phyloP scores from a whole-genome alignment of 2,113 vertebrate species.

The Ochotona curzoniae region DNA sequence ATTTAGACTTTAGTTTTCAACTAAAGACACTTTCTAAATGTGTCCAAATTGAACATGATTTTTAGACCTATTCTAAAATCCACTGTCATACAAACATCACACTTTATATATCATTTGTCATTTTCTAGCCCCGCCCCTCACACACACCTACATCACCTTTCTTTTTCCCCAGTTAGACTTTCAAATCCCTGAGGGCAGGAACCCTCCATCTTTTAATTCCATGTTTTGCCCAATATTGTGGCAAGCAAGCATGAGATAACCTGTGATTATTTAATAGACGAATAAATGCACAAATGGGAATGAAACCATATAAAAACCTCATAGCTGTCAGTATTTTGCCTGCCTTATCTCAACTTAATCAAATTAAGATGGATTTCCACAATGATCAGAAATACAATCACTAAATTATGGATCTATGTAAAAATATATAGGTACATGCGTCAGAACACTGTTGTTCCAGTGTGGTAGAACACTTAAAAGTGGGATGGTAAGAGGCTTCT shows the following conservation, averaged over 20 bases:
- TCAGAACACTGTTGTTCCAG: neutral
- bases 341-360: slow-evolving; percentile 30
- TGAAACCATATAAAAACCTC: neutral
- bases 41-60: slow-evolving; percentile 46
- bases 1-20: slow-evolving; percentile 65
- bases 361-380: slow-evolving; percentile 42
- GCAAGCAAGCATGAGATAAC: slow-evolving; percentile 16
- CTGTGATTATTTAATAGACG: slow-evolving; percentile 30
- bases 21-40: slow-evolving; percentile 59
- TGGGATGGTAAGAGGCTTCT: neutral
- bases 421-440: neutral
- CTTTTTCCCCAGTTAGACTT: slow-evolving; percentile 56
- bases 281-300: slow-evolving; percentile 10
- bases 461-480: neutral
- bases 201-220: slow-evolving; percentile 52
- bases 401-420: neutral
- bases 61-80: slow-evolving; percentile 58
- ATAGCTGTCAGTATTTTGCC: slow-evolving; percentile 30
- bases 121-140: slow-evolving; percentile 53
- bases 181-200: slow-evolving; percentile 56
- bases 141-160: neutral
- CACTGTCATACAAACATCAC: slow-evolving; percentile 48
- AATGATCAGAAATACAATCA: slow-evolving; percentile 7
- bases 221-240: slow-evolving; percentile 36
- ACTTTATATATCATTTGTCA: slow-evolving; percentile 53